Evolutionary conservation across 1,140 invertebrate genomes (phyloP).

Genomic region (Eciton burchellii): DNA sequence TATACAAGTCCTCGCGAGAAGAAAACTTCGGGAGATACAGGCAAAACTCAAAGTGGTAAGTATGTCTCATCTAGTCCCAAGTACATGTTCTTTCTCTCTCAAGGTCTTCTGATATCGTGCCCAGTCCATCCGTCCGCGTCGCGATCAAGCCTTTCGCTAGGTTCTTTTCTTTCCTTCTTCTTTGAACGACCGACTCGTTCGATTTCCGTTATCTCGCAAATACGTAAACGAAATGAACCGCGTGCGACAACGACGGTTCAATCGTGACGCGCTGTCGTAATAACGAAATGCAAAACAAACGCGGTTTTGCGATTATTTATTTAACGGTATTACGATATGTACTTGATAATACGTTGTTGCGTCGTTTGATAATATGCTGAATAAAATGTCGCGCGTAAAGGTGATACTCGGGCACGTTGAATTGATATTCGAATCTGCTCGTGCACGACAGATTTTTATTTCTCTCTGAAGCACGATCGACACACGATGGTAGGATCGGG

Average conservation of each 20-base stretch:
- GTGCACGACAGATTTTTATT: neutral
- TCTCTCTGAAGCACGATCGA: neutral
- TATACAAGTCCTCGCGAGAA: conserved; percentile 98
- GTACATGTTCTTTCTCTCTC: neutral
- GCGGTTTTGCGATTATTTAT: conserved; percentile 44
- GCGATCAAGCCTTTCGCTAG: neutral
- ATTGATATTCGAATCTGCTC: conserved; percentile 27
- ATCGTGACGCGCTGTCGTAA: conserved; percentile 36
- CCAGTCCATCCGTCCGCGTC: neutral
- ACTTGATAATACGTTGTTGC: conserved; percentile 19
- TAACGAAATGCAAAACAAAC: conserved; percentile 51
- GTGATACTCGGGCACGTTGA: conserved; percentile 6
- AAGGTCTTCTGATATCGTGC: neutral
- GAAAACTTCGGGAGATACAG: conserved; percentile 98
- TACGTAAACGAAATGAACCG: conserved; percentile 12
- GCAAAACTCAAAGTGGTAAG: conserved; percentile 98
- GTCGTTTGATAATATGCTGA: conserved; percentile 43
- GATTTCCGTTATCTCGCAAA: neutral
- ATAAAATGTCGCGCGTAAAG: conserved; percentile 27
- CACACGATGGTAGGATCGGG: too few species aligned
- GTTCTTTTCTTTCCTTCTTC: neutral
- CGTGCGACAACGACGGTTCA: neutral
- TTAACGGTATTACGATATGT: conserved; percentile 47
- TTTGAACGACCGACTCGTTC: neutral
- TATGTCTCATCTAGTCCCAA: conserved; percentile 65